phyloP scores from a whole-genome alignment of 2,797 vertebrate genomes.

The Anableps anableps region DNA sequence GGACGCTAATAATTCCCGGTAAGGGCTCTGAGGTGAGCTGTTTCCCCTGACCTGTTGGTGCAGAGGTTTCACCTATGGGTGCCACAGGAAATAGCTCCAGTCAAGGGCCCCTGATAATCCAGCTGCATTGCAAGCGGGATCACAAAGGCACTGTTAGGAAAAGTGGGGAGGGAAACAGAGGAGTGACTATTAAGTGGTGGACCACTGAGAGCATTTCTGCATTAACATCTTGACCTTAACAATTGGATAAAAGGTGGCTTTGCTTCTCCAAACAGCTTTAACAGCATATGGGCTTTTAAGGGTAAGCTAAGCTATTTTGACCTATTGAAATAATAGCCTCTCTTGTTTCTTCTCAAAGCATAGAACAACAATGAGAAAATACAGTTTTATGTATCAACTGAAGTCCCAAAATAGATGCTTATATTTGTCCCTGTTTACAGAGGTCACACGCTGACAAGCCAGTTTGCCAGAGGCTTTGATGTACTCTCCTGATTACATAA shows the following conservation, averaged over 20 bases:
- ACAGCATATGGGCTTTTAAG: constrained; percentile 27
- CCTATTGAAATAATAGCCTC: constrained; percentile 27
- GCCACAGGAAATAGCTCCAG: constrained; percentile 48
- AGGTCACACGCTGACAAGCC: constrained; percentile 48
- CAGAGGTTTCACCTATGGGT: constrained; percentile 46
- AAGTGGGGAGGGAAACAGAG: background rate
- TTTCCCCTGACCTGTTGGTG: constrained; percentile 47
- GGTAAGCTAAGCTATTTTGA: constrained; percentile 36
- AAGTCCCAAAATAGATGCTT: constrained; percentile 36
- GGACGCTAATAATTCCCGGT: constrained; percentile 59
- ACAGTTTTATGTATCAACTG: constrained; percentile 50
- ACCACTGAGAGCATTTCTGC: constrained; percentile 17
- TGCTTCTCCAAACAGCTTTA: constrained; percentile 31
- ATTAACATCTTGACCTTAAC: constrained; percentile 52
- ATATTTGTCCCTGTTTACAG: constrained; percentile 52
- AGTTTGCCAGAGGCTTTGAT: constrained; percentile 41
- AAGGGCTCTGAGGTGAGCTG: constrained; percentile 63
- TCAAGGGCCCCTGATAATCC: constrained; percentile 51
- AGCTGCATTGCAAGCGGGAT: constrained; percentile 39
- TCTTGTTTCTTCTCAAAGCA: background rate
- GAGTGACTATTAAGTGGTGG: constrained; percentile 29
- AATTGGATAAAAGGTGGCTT: constrained; percentile 41
- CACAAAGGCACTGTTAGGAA: constrained; percentile 36
- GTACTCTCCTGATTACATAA: constrained; percentile 53
- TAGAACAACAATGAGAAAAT: constrained; percentile 22